A percentile compares a stretch with the other conserved stretches of the same genome.
Conservation (phyloP, 2,113 vertebrate genomes). For the Lipophrys pholis region DNA sequence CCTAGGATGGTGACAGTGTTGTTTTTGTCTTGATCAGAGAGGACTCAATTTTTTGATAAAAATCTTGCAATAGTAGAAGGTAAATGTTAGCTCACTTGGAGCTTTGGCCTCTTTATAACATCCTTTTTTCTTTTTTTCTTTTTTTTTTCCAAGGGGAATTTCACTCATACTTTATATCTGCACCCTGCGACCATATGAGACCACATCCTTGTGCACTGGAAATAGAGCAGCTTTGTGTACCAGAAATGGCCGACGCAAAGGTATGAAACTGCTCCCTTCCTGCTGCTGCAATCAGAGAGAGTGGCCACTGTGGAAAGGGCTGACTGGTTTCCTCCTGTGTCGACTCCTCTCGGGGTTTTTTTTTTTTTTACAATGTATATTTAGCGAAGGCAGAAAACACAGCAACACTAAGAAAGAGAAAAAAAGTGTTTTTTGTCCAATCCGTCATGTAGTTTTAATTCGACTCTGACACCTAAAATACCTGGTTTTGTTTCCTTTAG, state of each 20-base stretch:
- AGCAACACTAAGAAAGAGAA: conserved; percentile 1
- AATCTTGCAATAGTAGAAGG: conserved; percentile 42
- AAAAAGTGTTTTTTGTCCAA: not conserved
- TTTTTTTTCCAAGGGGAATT: conserved; percentile 41
- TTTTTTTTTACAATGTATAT: conserved; percentile 31
- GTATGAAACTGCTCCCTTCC: conserved; percentile 65
- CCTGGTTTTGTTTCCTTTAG: conserved; percentile 25
- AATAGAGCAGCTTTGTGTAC: conserved; percentile 72
- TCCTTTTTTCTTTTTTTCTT: too few relatives aligned
- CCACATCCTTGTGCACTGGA: conserved; percentile 45
- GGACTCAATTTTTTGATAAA: too few relatives aligned
- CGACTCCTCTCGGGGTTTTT: conserved; percentile 31
- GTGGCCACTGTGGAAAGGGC: conserved; percentile 22
- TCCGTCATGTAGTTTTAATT: too few relatives aligned
- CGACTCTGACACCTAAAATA: too few relatives aligned
- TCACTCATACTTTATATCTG: conserved; percentile 38
- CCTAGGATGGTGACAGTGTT: too few relatives aligned
- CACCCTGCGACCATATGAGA: conserved; percentile 41
- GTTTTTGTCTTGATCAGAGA: too few relatives aligned
- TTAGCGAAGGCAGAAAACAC: conserved; percentile 35
- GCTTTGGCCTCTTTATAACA: conserved; percentile 17
- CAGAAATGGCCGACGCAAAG: conserved; percentile 39
- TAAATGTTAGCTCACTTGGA: conserved; percentile 33
- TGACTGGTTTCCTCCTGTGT: conserved; percentile 54
- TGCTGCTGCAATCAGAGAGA: conserved; percentile 43